Percentiles rank a stretch among this genome's conserved stretches.
Evolutionary conservation across 2,113 vertebrate species (phyloP).

Genomic region (Poeciliopsis retropinna): DNA sequence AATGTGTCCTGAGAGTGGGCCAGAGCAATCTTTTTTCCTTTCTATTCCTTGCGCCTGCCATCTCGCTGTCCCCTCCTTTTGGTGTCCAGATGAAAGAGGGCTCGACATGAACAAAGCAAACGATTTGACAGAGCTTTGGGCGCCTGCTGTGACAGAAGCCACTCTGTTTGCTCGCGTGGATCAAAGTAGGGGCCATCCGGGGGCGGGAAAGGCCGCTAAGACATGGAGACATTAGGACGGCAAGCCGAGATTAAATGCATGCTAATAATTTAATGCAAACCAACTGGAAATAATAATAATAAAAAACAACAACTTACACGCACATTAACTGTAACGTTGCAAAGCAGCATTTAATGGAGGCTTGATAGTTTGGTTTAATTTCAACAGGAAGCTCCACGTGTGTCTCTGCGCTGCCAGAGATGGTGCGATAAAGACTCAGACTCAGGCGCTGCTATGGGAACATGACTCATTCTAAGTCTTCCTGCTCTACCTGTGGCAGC

Average conservation of each 20-base stretch:
- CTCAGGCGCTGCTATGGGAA: constrained; percentile 76
- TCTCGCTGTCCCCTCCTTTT: constrained; percentile 59
- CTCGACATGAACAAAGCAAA: constrained; percentile 69
- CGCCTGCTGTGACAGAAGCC: constrained; percentile 61
- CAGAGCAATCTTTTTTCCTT: constrained; percentile 68
- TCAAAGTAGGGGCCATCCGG: constrained; percentile 16
- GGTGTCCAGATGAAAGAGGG: constrained; percentile 73
- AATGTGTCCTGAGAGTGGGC: constrained; percentile 59
- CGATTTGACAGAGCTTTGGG: constrained; percentile 64
- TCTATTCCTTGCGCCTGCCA: constrained; percentile 53
- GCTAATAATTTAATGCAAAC: neutral
- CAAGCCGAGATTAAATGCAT: neutral
- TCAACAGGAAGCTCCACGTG: constrained; percentile 28
- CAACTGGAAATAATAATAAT: neutral
- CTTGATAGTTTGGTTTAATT: constrained; percentile 15
- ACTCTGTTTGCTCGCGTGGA: constrained; percentile 22
- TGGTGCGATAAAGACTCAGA: constrained; percentile 69
- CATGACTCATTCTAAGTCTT: constrained; percentile 76
- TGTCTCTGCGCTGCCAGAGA: constrained; percentile 64
- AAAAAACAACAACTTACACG: neutral
- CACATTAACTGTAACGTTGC: neutral
- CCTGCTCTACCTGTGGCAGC: constrained; percentile 77
- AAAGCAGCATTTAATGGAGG: constrained; percentile 15
- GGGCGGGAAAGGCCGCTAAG: constrained; percentile 4
- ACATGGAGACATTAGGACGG: neutral